Percentiles rank a stretch among this genome's conserved stretches.
These are phyloP conservation scores for Apotomis capreana DNA, from an alignment of 2,888 invertebrate genomes.

Conservation along the genomic window DNA sequence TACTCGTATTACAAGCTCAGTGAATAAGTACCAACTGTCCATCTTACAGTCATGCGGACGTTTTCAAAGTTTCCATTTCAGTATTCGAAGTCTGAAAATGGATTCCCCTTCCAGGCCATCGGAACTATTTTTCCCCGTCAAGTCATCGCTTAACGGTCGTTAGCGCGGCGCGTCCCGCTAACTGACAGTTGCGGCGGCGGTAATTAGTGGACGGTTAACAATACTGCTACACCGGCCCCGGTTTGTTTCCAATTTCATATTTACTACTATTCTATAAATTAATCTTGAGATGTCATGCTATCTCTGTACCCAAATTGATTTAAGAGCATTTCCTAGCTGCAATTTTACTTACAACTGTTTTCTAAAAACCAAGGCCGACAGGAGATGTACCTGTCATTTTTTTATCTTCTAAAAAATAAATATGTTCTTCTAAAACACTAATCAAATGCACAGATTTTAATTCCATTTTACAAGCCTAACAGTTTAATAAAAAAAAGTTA, in stretches of 20 bases:
- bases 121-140: conserved; percentile 49
- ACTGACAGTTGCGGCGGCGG: conserved; percentile 51
- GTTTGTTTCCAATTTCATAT: background rate
- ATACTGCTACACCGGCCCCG: conserved; percentile 22
- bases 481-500: no score
- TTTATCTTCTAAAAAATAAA: no score
- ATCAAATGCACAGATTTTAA: no score
- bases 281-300: no score
- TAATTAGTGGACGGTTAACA: conserved; percentile 44
- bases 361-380: no score
- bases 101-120: conserved; percentile 28
- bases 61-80: conserved; percentile 5
- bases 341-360: no score
- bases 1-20: no score
- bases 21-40: background rate
- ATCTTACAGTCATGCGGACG: background rate
- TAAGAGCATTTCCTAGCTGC: no score
- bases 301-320: no score
- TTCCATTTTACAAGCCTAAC: no score
- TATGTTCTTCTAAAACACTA: no score
- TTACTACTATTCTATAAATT: background rate
- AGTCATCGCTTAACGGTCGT: conserved; percentile 55
- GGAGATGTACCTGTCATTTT: no score
- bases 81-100: conserved; percentile 28
- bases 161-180: conserved; percentile 51